Conservation (phyloP, 1,140 invertebrate genomes). For the Physella acuta region DNA sequence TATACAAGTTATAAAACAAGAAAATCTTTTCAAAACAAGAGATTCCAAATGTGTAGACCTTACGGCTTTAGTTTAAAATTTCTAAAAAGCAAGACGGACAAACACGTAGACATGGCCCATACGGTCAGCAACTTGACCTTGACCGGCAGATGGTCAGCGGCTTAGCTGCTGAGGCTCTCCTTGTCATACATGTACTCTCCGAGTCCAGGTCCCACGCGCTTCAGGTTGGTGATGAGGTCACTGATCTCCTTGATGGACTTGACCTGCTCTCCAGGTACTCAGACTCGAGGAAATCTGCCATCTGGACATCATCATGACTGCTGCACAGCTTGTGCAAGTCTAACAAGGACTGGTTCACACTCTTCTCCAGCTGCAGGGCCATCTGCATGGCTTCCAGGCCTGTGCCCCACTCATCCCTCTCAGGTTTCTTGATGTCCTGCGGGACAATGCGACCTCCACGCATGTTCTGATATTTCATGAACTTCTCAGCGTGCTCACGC, state of each 20-base stretch:
- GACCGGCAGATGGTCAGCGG: too few species aligned
- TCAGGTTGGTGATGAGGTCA: constrained; percentile 66
- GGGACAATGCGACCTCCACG: constrained; percentile 74
- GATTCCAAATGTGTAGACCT: too few species aligned
- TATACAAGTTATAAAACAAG: too few species aligned
- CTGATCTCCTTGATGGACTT: constrained; percentile 67
- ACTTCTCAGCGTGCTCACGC: constrained; percentile 72
- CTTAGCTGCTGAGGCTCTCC: constrained; percentile 52
- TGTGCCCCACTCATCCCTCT: constrained; percentile 67
- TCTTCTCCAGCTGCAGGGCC: constrained; percentile 63
- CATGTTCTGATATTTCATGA: constrained; percentile 80
- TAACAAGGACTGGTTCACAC: neutral
- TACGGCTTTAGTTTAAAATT: too few species aligned
- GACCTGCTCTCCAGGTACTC: constrained; percentile 69
- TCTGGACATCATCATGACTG: constrained; percentile 43
- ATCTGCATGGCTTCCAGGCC: constrained; percentile 70
- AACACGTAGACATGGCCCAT: neutral
- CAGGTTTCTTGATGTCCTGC: constrained; percentile 63
- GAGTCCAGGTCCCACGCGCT: constrained; percentile 66
- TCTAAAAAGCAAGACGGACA: too few species aligned
- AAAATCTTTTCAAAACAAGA: too few species aligned
- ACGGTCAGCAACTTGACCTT: neutral
- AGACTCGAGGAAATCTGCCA: constrained; percentile 67
- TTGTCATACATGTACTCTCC: constrained; percentile 70
- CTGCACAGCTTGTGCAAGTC: neutral